These are phyloP conservation scores for Mormyrus iriodes DNA, from an alignment of 2,113 vertebrate genomes.

Conservation along the genomic window DNA sequence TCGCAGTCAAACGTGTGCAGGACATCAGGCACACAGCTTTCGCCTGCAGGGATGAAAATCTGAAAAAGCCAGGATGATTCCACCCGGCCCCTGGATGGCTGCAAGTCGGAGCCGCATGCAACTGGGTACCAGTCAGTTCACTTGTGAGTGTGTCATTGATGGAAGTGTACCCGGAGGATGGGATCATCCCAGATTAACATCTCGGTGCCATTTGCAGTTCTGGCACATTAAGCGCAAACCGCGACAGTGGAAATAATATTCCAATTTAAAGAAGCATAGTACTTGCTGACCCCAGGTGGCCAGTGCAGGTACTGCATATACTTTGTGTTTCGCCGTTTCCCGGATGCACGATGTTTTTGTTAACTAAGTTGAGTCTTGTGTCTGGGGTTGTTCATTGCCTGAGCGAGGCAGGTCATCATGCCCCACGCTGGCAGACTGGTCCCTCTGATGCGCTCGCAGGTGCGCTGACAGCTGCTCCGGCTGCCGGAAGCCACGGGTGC, in stretches of 20 bases:
- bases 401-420: neutral
- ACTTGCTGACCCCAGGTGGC: neutral
- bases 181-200: neutral
- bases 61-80: neutral
- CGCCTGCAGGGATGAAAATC: neutral
- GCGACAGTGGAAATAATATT: neutral
- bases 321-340: neutral
- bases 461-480: conserved; percentile 6
- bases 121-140: neutral
- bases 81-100: neutral
- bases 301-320: neutral
- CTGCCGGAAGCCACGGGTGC: conserved; percentile 3
- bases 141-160: neutral
- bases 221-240: neutral
- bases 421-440: neutral
- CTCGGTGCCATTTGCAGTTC: neutral
- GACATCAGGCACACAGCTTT: neutral
- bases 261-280: neutral
- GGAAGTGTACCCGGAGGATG: neutral
- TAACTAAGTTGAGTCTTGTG: neutral
- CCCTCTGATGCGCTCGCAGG: neutral
- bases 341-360: neutral
- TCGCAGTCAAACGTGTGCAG: neutral
- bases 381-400: neutral
- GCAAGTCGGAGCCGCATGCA: no score